These are phyloP conservation scores for Homarus americanus DNA, from an alignment of 1,140 invertebrate species.

Conservation along the genomic window DNA sequence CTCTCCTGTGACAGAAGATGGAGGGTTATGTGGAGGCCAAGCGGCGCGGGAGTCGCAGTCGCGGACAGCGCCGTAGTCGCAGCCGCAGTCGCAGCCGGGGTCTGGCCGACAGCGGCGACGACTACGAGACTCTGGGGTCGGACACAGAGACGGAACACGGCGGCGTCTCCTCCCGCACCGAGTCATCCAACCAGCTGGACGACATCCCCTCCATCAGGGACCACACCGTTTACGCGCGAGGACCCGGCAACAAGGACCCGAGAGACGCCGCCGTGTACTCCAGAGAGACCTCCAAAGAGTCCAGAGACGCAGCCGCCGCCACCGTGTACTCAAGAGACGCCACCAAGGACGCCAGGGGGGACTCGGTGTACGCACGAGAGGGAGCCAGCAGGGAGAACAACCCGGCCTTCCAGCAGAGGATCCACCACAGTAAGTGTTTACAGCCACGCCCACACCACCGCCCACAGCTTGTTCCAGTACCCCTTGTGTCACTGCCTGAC, in stretches of 20 bases:
- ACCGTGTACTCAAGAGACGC: slow-evolving; percentile 59
- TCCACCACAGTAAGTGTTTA: slow-evolving; percentile 73
- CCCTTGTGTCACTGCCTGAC: slow-evolving; percentile 36
- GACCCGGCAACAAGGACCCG: slow-evolving; percentile 64
- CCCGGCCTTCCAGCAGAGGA: slow-evolving; percentile 68
- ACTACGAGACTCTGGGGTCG: slow-evolving; percentile 75
- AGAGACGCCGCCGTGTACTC: slow-evolving; percentile 41
- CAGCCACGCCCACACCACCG: not conserved
- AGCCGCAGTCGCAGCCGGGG: slow-evolving; percentile 57
- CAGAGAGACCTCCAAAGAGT: slow-evolving; percentile 29
- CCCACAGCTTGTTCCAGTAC: slow-evolving; percentile 7
- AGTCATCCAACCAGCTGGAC: slow-evolving; percentile 75
- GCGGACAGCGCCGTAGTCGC: slow-evolving; percentile 57
- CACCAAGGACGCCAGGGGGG: slow-evolving; percentile 26
- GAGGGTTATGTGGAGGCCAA: slow-evolving; percentile 74
- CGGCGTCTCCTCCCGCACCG: slow-evolving; percentile 72
- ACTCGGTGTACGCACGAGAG: slow-evolving; percentile 37
- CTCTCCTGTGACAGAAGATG: slow-evolving; percentile 38
- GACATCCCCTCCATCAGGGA: slow-evolving; percentile 73
- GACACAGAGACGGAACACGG: slow-evolving; percentile 75
- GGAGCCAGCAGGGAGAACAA: slow-evolving; percentile 50
- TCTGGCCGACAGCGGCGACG: slow-evolving; percentile 73
- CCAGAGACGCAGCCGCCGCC: slow-evolving; percentile 9
- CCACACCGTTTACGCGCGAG: slow-evolving; percentile 70
- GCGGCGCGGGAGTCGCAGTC: slow-evolving; percentile 62